phyloP scores from a whole-genome alignment of 2,113 vertebrate species.

The Anguilla rostrata region DNA sequence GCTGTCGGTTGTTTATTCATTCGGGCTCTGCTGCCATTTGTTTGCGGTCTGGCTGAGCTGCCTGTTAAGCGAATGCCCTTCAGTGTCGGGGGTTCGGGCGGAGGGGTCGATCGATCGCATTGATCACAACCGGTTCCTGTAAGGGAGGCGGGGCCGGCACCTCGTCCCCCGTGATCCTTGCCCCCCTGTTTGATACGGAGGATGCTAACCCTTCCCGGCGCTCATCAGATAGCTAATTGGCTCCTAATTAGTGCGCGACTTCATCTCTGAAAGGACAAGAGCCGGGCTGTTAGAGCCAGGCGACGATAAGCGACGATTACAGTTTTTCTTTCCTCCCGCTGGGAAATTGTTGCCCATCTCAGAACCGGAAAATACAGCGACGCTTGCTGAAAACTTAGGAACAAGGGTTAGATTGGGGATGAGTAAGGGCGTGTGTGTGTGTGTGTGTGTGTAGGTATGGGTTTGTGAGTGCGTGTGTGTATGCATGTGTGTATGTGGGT shows the following conservation, averaged over 20 bases:
- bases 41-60: not conserved
- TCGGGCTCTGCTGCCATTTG: not conserved
- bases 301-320: not conserved
- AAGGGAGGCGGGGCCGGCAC: slow-evolving; percentile 13
- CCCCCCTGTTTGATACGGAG: slow-evolving; percentile 12
- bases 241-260: slow-evolving; percentile 31
- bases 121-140: slow-evolving; percentile 17
- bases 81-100: slow-evolving; percentile 13
- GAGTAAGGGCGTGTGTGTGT: no score
- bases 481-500: not conserved
- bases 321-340: no score
- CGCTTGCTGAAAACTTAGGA: no score
- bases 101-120: slow-evolving; percentile 32
- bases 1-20: not conserved
- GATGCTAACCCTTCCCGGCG: not conserved
- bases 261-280: slow-evolving; percentile 5
- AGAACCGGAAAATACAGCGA: no score
- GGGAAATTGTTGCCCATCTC: no score
- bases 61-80: not conserved
- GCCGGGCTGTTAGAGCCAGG: slow-evolving; percentile 17
- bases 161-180: slow-evolving; percentile 21
- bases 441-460: no score
- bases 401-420: no score
- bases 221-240: not conserved
- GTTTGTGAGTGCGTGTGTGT: slow-evolving; percentile 3